Percentiles rank a stretch among this genome's conserved stretches.
Conservation (phyloP, 2,888 invertebrate genomes). For the Xestia c-nigrum region DNA sequence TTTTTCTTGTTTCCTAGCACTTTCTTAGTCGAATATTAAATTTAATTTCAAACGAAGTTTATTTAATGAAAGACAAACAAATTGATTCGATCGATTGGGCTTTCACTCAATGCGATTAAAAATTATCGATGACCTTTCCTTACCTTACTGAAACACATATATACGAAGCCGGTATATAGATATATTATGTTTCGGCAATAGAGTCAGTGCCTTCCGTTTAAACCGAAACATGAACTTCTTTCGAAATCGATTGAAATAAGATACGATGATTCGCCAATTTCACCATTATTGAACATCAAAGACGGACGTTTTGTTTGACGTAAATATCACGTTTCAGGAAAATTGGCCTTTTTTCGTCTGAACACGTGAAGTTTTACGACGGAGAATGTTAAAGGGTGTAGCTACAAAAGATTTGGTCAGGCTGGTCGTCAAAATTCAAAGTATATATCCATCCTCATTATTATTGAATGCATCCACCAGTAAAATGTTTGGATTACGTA, state of each 20-base stretch:
- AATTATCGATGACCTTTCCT: background rate
- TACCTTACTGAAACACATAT: background rate
- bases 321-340: background rate
- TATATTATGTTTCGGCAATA: too few species aligned
- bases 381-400: background rate
- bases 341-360: background rate
- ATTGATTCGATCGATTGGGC: background rate
- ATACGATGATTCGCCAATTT: background rate
- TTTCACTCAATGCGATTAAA: constrained; percentile 4
- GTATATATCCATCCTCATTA: background rate
- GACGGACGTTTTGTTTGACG: background rate
- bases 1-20: background rate
- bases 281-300: background rate
- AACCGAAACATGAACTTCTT: background rate
- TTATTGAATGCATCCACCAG: background rate
- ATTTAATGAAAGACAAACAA: constrained; percentile 15
- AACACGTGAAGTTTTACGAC: background rate
- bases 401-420: background rate
- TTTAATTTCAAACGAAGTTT: background rate
- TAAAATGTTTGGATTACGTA: background rate
- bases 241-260: background rate
- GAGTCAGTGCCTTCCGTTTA: background rate
- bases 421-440: background rate
- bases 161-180: too few species aligned
- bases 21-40: background rate